Conservation (phyloP, 2,888 invertebrate species). For the Pilophorus perplexus region DNA sequence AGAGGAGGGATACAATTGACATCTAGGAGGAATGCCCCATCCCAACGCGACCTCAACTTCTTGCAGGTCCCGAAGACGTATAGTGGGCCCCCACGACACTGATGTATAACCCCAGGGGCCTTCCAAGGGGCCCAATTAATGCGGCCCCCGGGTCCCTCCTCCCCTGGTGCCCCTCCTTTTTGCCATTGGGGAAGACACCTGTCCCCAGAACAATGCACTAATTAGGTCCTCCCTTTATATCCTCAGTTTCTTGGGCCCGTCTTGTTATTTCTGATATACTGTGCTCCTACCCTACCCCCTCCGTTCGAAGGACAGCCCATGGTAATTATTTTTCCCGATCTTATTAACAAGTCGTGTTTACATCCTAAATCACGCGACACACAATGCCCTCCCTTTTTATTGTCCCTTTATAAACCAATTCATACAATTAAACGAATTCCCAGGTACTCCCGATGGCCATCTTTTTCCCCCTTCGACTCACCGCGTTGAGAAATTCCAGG, state of each 20-base stretch:
- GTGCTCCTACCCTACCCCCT: slow-evolving; percentile 13
- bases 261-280: slow-evolving; percentile 36
- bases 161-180: neutral
- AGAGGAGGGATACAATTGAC: slow-evolving; percentile 11
- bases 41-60: slow-evolving; percentile 12
- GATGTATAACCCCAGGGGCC: slow-evolving; percentile 27
- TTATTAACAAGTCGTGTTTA: slow-evolving; percentile 37
- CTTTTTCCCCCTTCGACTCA: neutral
- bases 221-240: slow-evolving; percentile 35
- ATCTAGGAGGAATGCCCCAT: slow-evolving; percentile 21
- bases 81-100: slow-evolving; percentile 15
- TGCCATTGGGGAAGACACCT: slow-evolving; percentile 20
- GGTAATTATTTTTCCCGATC: slow-evolving; percentile 36
- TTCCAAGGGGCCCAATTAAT: slow-evolving; percentile 24
- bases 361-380: slow-evolving; percentile 34
- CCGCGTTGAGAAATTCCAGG: too few relatives aligned
- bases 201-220: slow-evolving; percentile 38
- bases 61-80: slow-evolving; percentile 21
- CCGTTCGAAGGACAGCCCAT: neutral
- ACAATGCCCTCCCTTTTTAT: slow-evolving; percentile 25
- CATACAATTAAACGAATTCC: slow-evolving; percentile 34
- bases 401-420: slow-evolving; percentile 35
- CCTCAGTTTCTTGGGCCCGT: slow-evolving; percentile 5
- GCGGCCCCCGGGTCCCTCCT: slow-evolving; percentile 22
- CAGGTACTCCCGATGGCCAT: neutral